Base-by-base conservation (phyloP, 2,888 invertebrate genomes). In the Polyommatus icarus region DNA sequence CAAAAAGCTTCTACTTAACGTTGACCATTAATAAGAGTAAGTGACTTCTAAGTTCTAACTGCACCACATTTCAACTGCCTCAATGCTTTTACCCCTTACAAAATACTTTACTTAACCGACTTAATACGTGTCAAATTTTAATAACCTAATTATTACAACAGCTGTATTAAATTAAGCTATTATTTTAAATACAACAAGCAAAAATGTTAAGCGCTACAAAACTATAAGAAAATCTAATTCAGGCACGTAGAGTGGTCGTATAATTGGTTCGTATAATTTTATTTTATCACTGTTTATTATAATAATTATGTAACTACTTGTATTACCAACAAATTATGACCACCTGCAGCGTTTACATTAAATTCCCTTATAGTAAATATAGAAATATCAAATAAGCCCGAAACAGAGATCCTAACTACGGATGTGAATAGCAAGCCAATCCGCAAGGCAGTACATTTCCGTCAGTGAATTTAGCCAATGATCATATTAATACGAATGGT, bases 321-420 rank as follows among this genome's bases (percentile, higher is more conserved):
- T 40, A 46, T 46, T 10, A 54, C 54, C 54, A 54, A 18, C 18
- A 54, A 54, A 4, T 54, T 46, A 46, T 46, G 46, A 46, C 46
- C 46, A 10, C 46, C 10, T 12, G 3, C 10, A 12, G 10, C 18
- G 5, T 5, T 54, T 18, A 5, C 18, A 54, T 54, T 18, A 18
- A 18, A 54, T 54, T 54, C 5, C 54, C 54, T 54, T 18, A 18
- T 54, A 54, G 54, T 54, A 54, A 54, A 29, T 29, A 75, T 36
- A 10, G 67, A 75, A 76, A 72, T 54, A 76, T 59, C 75, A 78
- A 76, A 61, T 57, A 77, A 77, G 77, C 59, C 50, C 77, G 61
- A 79, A 78, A 80, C 81, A 79, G 80, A 80, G 82, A 83, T 87
- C 87, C 85, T 91, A 90, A 90, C 91, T 91, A 91, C 90, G 78